Base-by-base conservation (phyloP, 2,797 vertebrate species). In the Crax fasciolata region DNA sequence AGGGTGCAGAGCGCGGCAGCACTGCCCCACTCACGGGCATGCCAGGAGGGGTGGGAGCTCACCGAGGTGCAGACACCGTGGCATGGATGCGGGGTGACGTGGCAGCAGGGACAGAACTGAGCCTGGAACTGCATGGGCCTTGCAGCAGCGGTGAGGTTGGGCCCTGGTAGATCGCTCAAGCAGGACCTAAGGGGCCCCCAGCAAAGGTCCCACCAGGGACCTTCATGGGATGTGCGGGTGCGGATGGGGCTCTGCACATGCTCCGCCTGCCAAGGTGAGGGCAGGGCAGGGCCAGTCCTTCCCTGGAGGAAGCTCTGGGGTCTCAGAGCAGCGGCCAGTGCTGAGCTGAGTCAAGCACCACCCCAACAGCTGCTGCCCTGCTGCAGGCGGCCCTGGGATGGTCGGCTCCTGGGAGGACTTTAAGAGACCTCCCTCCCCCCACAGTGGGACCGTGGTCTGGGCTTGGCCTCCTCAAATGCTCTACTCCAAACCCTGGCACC, bases 301-400 rank as follows among this genome's bases (percentile, higher is more conserved):
- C 21, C n/a, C 32, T 15, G n/a, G 43, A 55, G 41, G 24, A 35
- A 32, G 76, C 54, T 82, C 46, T 8, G 4, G 25, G 5, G 15
- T 32, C 12, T 30, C 65, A 58, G 27, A 67, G n/a, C 1, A 1
- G 8, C 1, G 2, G 35, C 35, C 1, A 0, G 13, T 41, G 18
- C 21, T 66, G 52, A 80, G 48, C 52, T 75, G 49, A 41, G 21
- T 30, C 58, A 63, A 74, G 75, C 44, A 32, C 30, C n/a, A 54
- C 51, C 59, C 52, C 11, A 44, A 43, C 1, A 0, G 27, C 76
- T 35, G 58, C 25, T 48, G 68, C 30, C 46, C 11, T 38, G 70
- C 62, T 41, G 24, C 27, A 16, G 46, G 41, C 24, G 6, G 35
- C 9, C 27, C 39, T 73, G 38, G 57, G 21, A 59, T 23, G 57